Base-by-base conservation (phyloP, 2,113 vertebrate genomes). In the Cyphomyrus discorhynchus region DNA sequence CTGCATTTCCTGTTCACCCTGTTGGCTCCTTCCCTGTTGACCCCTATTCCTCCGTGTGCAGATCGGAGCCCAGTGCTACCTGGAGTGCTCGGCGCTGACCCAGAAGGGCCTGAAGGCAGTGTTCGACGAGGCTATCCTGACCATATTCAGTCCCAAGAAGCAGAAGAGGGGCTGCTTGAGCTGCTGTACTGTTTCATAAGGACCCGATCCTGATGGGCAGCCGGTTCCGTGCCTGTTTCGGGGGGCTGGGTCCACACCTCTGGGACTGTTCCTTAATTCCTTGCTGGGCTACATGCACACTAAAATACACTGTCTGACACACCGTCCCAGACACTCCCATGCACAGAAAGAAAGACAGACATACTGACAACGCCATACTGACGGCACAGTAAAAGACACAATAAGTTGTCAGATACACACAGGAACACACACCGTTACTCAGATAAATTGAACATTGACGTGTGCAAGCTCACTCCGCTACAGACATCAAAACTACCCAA, bases 31-130 rank as follows among this genome's bases (percentile, higher is more conserved):
- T 19, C 19, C 35, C 80, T 46, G 82, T 46, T 53, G 5, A 49
- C 13, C 45, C 31, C 45, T 89, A 35, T 66, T 10, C 56, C 13
- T 88, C 45, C n/a, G 10, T 27, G 39, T 94, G 83, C 90, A 98
- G 97, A 98, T 98, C 0, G 97, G 97, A 92, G 97, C 97, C 5
- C 97, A 97, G 90, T 97, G 97, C 93, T 98, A 98, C 53, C 91
- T 98, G 92, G 97, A 98, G 90, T 98, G 97, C 87, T 98, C 97
- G 0, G 97, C 97, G 1, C 94, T 98, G 92, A 98, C 97, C 0
- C 97, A 98, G 93, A 98, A 98, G 93, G 97, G 97, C 87, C 96
- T 98, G 84, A 98, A 98, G 92, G 95, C 97, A 0, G 97, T 98
- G 90, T 98, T 98, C 0, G 97, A 98, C 0, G 97, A 98, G 94